These are phyloP conservation scores for Netelia fuscicornis DNA, from an alignment of 2,888 invertebrate species.

Conservation along the genomic window DNA sequence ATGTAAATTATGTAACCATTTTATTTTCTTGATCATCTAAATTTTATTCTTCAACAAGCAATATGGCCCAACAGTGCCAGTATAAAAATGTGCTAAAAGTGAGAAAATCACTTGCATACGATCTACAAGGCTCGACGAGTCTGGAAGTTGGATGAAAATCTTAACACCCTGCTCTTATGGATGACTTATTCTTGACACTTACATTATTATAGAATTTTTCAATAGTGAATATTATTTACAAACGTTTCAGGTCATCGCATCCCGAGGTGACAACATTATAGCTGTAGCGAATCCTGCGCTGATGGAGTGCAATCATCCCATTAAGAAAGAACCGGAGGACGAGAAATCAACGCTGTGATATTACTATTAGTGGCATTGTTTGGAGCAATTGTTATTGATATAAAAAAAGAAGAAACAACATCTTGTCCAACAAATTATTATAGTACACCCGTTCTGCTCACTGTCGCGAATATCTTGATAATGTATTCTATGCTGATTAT, in stretches of 20 bases:
- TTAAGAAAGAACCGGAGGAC: slow-evolving; percentile 83
- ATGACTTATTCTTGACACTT: no score
- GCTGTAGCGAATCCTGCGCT: slow-evolving; percentile 95
- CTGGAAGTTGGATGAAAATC: no score
- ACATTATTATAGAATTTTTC: slow-evolving; percentile 4
- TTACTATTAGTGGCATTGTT: slow-evolving; percentile 67
- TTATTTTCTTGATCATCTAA: slow-evolving; percentile 2
- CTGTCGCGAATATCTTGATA: slow-evolving; percentile 58
- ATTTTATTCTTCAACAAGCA: background rate
- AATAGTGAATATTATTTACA: slow-evolving; percentile 3
- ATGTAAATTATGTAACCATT: background rate
- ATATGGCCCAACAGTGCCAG: no score
- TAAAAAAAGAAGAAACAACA: slow-evolving; percentile 15
- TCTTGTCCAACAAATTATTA: slow-evolving; percentile 35
- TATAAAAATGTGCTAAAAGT: no score
- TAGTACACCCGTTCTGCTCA: slow-evolving; percentile 7
- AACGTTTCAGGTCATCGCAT: slow-evolving; percentile 90
- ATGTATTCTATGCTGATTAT: slow-evolving; percentile 58
- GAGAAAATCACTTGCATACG: no score
- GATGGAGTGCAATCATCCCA: slow-evolving; percentile 83
- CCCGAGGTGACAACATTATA: slow-evolving; percentile 94
- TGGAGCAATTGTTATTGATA: slow-evolving; percentile 41
- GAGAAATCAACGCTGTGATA: slow-evolving; percentile 83
- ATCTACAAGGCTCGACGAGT: no score
- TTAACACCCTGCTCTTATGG: no score